These are phyloP conservation scores for Scaptomyza hsui DNA, from an alignment of 1,140 invertebrate species.

Conservation along the genomic window DNA sequence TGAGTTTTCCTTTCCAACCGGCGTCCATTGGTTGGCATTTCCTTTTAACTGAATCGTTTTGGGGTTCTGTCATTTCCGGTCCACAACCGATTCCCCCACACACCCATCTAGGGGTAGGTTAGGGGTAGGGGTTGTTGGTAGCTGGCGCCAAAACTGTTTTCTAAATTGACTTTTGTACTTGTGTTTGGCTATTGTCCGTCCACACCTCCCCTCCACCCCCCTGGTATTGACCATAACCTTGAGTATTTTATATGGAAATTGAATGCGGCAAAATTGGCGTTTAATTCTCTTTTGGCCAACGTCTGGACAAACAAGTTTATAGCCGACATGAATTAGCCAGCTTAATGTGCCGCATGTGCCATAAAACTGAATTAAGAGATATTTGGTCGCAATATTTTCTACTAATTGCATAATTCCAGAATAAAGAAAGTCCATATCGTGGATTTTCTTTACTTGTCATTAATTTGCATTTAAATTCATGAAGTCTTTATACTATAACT, in stretches of 20 bases:
- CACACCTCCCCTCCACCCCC: background rate
- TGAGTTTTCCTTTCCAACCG: background rate
- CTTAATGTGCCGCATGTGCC: background rate
- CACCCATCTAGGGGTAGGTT: too few species aligned
- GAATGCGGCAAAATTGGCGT: constrained; percentile 30
- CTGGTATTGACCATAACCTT: constrained; percentile 42
- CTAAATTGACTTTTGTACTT: constrained; percentile 16
- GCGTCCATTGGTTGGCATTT: constrained; percentile 19
- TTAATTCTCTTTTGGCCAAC: constrained; percentile 22
- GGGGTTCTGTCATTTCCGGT: constrained; percentile 33
- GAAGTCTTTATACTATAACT: background rate
- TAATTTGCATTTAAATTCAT: constrained; percentile 7
- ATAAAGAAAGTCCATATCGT: background rate
- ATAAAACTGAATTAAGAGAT: background rate
- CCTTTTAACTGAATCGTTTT: constrained; percentile 24
- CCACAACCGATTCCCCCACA: too few species aligned
- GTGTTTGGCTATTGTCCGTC: background rate
- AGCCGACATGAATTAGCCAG: background rate
- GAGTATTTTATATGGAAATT: constrained; percentile 29
- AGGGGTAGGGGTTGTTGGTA: background rate
- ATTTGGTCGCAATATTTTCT: background rate
- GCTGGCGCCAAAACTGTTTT: background rate
- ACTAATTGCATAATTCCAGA: background rate
- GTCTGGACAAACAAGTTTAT: background rate
- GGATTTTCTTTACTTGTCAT: background rate